Conservation (phyloP, 30 jellyfish, hydroid and myxozoan species). For the Turritopsis rubra region DNA sequence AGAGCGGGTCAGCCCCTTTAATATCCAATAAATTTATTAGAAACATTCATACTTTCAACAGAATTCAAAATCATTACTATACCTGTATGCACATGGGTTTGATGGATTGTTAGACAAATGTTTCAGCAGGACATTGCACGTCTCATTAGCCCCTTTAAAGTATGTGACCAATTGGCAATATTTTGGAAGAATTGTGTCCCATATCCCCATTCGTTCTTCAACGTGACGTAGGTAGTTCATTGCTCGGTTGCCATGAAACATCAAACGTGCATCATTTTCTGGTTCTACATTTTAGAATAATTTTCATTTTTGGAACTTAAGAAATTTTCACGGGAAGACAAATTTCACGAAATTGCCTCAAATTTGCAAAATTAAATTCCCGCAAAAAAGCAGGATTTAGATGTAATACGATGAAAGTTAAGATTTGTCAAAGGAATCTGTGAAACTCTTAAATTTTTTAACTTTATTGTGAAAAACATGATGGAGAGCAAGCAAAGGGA, state of each 20-base stretch:
- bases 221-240: constrained; percentile 19
- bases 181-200: constrained; percentile 20
- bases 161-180: not conserved
- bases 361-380: too few species aligned
- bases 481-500: too few species aligned
- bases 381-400: too few species aligned
- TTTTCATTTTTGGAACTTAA: not conserved
- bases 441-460: too few species aligned
- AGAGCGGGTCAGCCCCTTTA: too few species aligned
- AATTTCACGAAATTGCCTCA: too few species aligned
- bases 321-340: not conserved
- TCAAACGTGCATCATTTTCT: not conserved
- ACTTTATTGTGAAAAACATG: too few species aligned
- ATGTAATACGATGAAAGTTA: too few species aligned
- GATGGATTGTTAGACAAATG: constrained; percentile 15
- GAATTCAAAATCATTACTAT: not conserved
- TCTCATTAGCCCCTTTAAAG: not conserved
- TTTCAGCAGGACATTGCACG: not conserved
- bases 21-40: too few species aligned
- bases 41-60: not conserved
- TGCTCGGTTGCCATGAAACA: constrained; percentile 28
- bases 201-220: constrained; percentile 25
- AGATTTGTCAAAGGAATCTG: too few species aligned
- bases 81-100: constrained; percentile 20
- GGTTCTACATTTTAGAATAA: not conserved